Evolutionary conservation across 1,140 invertebrate species (phyloP).

Genomic region (Drosophila elegans): DNA sequence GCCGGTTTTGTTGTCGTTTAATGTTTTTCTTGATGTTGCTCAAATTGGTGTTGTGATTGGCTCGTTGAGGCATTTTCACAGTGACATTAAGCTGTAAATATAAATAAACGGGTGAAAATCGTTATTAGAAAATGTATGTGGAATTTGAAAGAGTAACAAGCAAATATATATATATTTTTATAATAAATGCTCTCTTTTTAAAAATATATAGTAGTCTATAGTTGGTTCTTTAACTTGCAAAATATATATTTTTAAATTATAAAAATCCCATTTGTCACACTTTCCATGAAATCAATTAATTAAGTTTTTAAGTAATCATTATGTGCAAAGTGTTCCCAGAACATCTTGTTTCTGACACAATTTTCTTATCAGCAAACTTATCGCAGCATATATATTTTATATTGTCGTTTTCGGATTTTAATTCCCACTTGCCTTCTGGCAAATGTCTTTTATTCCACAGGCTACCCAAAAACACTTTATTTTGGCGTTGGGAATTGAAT

Average conservation of each 20-base stretch:
- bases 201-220: too few relatives aligned
- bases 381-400: conserved; percentile 10
- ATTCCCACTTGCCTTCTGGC: conserved; percentile 42
- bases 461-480: neutral
- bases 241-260: too few relatives aligned
- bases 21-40: conserved; percentile 39
- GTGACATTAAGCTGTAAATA: conserved; percentile 72
- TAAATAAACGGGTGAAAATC: conserved; percentile 8
- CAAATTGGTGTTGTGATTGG: conserved; percentile 49
- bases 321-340: neutral
- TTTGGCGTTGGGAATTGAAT: neutral
- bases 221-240: too few relatives aligned
- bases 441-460: conserved; percentile 22
- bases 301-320: neutral
- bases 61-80: conserved; percentile 75
- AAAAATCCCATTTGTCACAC: neutral
- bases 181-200: too few relatives aligned
- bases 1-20: conserved; percentile 51
- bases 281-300: neutral
- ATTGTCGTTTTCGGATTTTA: conserved; percentile 5
- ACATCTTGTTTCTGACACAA: neutral
- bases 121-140: neutral
- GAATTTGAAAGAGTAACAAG: neutral
- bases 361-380: conserved; percentile 33
- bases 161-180: neutral